Conservation (phyloP, 2,888 invertebrate species). For the Drosophila greeni region DNA sequence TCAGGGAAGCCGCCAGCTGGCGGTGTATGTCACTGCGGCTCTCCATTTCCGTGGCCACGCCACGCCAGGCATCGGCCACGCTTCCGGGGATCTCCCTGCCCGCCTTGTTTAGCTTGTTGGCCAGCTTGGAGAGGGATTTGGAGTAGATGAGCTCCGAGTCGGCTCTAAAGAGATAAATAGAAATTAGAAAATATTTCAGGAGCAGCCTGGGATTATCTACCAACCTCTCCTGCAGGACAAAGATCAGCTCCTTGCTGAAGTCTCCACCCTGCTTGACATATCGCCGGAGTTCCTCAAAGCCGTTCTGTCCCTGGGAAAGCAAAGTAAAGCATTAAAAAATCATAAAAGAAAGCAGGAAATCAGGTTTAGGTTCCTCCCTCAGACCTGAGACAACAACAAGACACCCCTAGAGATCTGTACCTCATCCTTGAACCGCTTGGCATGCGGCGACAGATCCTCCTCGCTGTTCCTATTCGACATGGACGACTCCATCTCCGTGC, state of each 20-base stretch:
- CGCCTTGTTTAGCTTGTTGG: slow-evolving; percentile 90
- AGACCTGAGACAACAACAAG: slow-evolving; percentile 10
- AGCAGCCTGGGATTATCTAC: slow-evolving; percentile 20
- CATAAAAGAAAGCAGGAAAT: background rate
- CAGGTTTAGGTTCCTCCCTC: background rate
- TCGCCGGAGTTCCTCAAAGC: slow-evolving; percentile 94
- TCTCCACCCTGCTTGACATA: slow-evolving; percentile 97
- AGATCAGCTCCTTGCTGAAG: slow-evolving; percentile 93
- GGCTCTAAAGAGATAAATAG: slow-evolving; percentile 82
- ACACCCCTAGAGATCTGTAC: slow-evolving; percentile 45
- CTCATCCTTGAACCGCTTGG: slow-evolving; percentile 73
- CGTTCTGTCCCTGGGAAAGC: slow-evolving; percentile 88
- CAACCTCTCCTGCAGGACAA: slow-evolving; percentile 95
- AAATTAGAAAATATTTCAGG: background rate
- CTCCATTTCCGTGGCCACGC: slow-evolving; percentile 95
- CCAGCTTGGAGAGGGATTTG: slow-evolving; percentile 92
- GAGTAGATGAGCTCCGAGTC: slow-evolving; percentile 95
- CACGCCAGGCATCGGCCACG: slow-evolving; percentile 93
- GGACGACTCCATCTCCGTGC: slow-evolving; percentile 62
- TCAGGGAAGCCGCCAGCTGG: slow-evolving; percentile 86
- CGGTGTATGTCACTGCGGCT: slow-evolving; percentile 93
- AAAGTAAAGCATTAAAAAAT: background rate
- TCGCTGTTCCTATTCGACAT: slow-evolving; percentile 62
- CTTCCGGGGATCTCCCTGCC: slow-evolving; percentile 88
- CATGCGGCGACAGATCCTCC: slow-evolving; percentile 70